Conservation (phyloP, 1,140 invertebrate species). For the Pachypeltis micranthus region DNA sequence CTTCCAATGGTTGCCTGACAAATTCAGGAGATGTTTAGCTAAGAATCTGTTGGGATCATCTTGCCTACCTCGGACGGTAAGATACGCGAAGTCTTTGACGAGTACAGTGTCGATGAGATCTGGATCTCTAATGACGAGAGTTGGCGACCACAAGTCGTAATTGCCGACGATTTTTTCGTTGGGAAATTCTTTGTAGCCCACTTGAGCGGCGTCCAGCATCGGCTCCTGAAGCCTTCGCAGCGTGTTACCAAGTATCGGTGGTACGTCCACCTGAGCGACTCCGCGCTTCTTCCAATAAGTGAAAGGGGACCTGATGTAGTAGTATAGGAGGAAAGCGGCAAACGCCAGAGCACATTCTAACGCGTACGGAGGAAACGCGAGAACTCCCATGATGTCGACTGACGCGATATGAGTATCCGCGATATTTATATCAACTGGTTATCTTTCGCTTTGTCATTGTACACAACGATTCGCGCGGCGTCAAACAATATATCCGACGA, state of each 20-base stretch:
- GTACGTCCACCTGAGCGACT: constrained; percentile 31
- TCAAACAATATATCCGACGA: no score
- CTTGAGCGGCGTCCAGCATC: constrained; percentile 17
- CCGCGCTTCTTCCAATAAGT: constrained; percentile 32
- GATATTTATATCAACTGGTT: no score
- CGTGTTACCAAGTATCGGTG: constrained; percentile 38
- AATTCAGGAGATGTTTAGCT: constrained; percentile 32
- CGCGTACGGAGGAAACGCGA: no score
- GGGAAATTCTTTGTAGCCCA: constrained; percentile 18
- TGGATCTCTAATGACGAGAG: constrained; percentile 40
- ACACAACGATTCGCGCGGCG: no score
- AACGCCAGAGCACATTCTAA: no score
- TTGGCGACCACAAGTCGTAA: constrained; percentile 36
- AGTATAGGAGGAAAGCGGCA: no score
- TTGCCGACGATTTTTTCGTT: constrained; percentile 27
- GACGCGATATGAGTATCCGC: no score
- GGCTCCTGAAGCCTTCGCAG: constrained; percentile 30
- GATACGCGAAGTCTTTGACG: constrained; percentile 45
- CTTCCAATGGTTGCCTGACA: constrained; percentile 35
- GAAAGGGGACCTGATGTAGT: no score
- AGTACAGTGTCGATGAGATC: constrained; percentile 46
- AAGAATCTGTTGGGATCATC: constrained; percentile 37
- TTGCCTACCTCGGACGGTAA: constrained; percentile 37
- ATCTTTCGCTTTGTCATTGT: no score
- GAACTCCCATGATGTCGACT: no score